Evolutionary conservation across 2,797 vertebrate genomes (phyloP).

Genomic region (Paedocypris micromegethes): DNA sequence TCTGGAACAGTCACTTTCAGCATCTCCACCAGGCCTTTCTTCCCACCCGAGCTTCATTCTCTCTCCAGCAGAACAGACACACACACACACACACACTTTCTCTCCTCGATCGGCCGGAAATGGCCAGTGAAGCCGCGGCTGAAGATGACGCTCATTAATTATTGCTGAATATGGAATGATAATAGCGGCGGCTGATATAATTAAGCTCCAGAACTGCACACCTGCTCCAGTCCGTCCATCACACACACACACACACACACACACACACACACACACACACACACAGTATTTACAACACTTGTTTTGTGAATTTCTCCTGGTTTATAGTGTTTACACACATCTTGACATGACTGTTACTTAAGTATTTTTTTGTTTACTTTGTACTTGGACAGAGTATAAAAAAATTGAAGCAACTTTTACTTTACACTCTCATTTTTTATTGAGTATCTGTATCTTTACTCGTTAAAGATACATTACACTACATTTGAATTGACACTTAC

Average conservation of each 20-base stretch:
- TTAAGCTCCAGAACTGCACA: constrained; percentile 37
- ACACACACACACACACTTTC: constrained; percentile 31
- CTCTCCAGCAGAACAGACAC: constrained; percentile 31
- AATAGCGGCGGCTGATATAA: constrained; percentile 40
- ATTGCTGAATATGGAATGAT: constrained; percentile 41
- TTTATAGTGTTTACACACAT: no score
- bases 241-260: neutral
- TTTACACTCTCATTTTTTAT: no score
- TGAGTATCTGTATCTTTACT: no score
- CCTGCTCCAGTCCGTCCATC: constrained; percentile 38
- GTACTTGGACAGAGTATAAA: no score
- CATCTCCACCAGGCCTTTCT: neutral
- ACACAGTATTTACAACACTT: no score
- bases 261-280: no score
- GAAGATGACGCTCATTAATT: constrained; percentile 45
- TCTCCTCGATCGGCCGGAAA: constrained; percentile 26
- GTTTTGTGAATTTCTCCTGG: no score
- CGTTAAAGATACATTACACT: no score
- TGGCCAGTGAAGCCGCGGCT: constrained; percentile 21
- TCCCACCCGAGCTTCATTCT: constrained; percentile 34
- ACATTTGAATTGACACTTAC: no score
- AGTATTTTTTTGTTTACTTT: no score
- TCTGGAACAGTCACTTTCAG: neutral
- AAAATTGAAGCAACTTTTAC: no score
- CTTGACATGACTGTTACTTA: no score